Conservation (phyloP, 2,113 vertebrate genomes). For the Spheniscus mendiculus region DNA sequence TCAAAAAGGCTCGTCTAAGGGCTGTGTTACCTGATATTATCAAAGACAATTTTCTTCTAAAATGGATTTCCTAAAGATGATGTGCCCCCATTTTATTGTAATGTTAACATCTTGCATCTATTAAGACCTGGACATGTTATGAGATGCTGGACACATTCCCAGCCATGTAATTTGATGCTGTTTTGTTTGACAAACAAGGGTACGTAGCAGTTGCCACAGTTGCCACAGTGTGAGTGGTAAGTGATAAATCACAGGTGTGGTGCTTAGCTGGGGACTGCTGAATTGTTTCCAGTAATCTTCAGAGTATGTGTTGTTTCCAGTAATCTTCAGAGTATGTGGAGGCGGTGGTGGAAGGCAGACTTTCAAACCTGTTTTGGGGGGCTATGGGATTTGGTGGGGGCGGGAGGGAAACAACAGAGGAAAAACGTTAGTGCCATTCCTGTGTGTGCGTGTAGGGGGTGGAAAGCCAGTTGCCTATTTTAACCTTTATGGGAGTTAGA, state of each 20-base stretch:
- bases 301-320: not conserved
- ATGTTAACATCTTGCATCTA: not conserved
- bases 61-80: not conserved
- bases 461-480: not conserved
- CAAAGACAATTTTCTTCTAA: not conserved
- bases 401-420: not conserved
- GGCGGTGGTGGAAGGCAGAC: not conserved
- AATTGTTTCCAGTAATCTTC: not conserved
- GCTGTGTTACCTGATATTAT: not conserved
- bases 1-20: not conserved
- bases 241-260: conserved; percentile 21
- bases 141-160: conserved; percentile 15
- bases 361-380: not conserved
- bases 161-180: not conserved
- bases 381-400: not conserved
- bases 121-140: not conserved
- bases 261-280: not conserved
- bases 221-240: not conserved
- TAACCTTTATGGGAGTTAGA: not conserved
- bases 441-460: fast-evolving
- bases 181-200: conserved; percentile 22
- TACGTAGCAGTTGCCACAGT: not conserved
- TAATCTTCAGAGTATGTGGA: not conserved
- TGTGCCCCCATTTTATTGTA: not conserved
- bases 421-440: not conserved